phyloP scores from a whole-genome alignment of 2,888 invertebrate species.

The Psococerastis gibbosa region DNA sequence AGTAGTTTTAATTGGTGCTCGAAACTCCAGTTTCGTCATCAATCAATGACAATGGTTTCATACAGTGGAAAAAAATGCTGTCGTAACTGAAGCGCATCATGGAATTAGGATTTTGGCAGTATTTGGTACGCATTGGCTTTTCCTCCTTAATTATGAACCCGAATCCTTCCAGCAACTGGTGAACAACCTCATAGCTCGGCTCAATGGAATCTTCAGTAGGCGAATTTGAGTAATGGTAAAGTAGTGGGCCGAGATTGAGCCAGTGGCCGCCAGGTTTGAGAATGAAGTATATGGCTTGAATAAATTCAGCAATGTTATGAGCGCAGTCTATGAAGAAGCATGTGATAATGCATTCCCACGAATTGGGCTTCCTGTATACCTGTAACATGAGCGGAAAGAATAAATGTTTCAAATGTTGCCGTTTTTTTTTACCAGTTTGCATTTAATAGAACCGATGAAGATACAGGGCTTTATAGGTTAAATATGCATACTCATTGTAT shows the following conservation, averaged over 20 bases:
- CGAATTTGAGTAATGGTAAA: slow-evolving; percentile 79
- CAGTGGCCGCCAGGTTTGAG: slow-evolving; percentile 71
- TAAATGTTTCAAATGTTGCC: too few relatives aligned
- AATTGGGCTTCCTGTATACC: slow-evolving; percentile 46
- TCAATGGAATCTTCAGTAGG: slow-evolving; percentile 78
- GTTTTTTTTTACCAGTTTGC: too few relatives aligned
- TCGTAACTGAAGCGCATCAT: slow-evolving; percentile 87
- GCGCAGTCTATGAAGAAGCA: slow-evolving; percentile 99
- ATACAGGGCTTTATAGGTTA: too few relatives aligned
- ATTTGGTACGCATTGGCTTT: slow-evolving; percentile 62
- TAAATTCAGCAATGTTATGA: slow-evolving; percentile 84
- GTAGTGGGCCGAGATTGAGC: slow-evolving; percentile 79
- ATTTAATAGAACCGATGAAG: too few relatives aligned
- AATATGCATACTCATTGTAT: too few relatives aligned
- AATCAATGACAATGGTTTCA: slow-evolving; percentile 59
- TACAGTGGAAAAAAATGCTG: slow-evolving; percentile 81
- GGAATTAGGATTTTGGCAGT: slow-evolving; percentile 79
- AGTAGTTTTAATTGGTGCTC: too few relatives aligned
- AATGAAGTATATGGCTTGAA: slow-evolving; percentile 79
- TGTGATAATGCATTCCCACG: slow-evolving; percentile 85
- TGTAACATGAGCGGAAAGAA: slow-evolving; percentile 23
- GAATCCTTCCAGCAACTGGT: slow-evolving; percentile 55
- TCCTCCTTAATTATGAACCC: slow-evolving; percentile 71
- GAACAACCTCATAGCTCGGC: slow-evolving; percentile 70
- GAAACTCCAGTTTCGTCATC: too few relatives aligned